Evolutionary conservation across 2,113 vertebrate genomes (phyloP), one percentile per base, ranked within the genome.

Genomic region (Brachyhypopomus occidentalis): DNA sequence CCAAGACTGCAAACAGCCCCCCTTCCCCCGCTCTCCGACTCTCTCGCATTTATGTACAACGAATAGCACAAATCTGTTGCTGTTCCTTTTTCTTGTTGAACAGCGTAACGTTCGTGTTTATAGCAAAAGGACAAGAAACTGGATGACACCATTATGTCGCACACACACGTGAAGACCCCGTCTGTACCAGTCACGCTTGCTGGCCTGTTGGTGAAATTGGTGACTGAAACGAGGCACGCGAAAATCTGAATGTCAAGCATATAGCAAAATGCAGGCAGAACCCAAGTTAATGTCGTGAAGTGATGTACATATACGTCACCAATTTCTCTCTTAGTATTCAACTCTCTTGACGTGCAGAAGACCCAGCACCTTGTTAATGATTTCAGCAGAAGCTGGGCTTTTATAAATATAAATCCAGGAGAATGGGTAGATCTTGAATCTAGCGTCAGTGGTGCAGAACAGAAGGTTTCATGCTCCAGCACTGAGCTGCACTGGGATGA

Each of bases 381-480:
- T 79, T 67, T 25, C 58, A 71, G 19, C 38, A 56, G 79, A 59
- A 41, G 60, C 16, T 41, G 27, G 41, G 52, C 36, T 75, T 27
- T 55, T 36, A 56, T 60, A 84, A 72, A 34, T 76, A 67, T 63
- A 81, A 76, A 41, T 71, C 45, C 38, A n/a, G 36, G 38, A 34
- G 45, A 52, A 72, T 74, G 20, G 36, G 55, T 45, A 56, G 59
- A 64, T 76, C 23, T 4, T 27, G 20, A 64, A 56, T 79, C 67
- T 72, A 70, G 20, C 63, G 59, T 74, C 77, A 72, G 80, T 56
- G 17, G 64, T 77, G 79, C 55, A 67, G 45, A 84, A 92, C 89
- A 90, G 89, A 87, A 88, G 84, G 78, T 84, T 14, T 69, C 38
- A 71, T 81, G 72, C 84, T 85, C 62, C 67, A 83, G 84, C 89